These are phyloP conservation scores for Hyperoodon ampullatus DNA, from an alignment of 2,113 vertebrate species.

Conservation along the genomic window DNA sequence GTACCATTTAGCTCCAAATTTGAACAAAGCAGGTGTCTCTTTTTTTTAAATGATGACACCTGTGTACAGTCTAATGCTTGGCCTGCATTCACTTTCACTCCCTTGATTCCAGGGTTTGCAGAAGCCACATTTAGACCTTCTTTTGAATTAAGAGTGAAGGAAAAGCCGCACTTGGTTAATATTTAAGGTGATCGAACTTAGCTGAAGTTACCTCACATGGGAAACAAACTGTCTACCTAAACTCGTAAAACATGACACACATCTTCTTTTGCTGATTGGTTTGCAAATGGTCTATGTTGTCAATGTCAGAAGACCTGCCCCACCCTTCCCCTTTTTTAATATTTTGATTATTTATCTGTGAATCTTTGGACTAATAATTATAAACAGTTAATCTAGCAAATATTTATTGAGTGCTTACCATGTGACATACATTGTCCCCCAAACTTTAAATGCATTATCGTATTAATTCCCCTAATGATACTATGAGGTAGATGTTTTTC, in stretches of 20 bases:
- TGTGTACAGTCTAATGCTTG: not conserved
- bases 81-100: not conserved
- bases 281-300: not conserved
- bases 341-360: not conserved
- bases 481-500: not conserved
- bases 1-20: not conserved
- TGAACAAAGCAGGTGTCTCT: not conserved
- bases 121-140: not conserved
- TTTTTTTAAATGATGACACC: not conserved
- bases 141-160: constrained; percentile 25
- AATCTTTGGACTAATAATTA: not conserved
- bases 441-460: not conserved
- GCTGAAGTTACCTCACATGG: not conserved
- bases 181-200: not conserved
- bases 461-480: not conserved
- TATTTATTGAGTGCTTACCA: not conserved
- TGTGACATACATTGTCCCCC: not conserved
- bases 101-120: not conserved
- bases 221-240: not conserved
- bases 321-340: not conserved
- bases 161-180: not conserved
- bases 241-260: not conserved
- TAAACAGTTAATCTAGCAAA: constrained; percentile 23
- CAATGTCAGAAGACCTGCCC: not conserved
- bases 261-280: not conserved